Evolutionary conservation across 1,140 invertebrate genomes (phyloP).

Genomic region (Drosophila jambulina): DNA sequence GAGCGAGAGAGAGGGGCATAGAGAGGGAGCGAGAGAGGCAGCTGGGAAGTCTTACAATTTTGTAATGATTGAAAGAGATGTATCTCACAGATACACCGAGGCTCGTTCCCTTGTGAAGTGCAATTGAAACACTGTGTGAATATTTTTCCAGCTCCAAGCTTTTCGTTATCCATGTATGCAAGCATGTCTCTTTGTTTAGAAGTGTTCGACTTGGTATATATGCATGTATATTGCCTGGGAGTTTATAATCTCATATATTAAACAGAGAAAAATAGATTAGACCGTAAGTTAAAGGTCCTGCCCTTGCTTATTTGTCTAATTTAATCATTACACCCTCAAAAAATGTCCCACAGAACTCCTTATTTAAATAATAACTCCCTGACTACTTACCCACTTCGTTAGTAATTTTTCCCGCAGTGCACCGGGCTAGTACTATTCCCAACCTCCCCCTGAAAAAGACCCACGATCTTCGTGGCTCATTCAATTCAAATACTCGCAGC

Average conservation of each 20-base stretch:
- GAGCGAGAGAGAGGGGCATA: slow-evolving; percentile 4
- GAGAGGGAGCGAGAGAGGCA: slow-evolving; percentile 2
- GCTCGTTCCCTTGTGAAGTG: slow-evolving; percentile 62
- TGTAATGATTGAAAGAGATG: slow-evolving; percentile 50
- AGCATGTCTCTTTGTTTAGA: background rate
- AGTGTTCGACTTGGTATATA: slow-evolving; percentile 9
- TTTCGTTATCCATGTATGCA: slow-evolving; percentile 10
- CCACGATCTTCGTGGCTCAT: slow-evolving; percentile 63
- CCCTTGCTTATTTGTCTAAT: background rate
- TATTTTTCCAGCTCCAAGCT: slow-evolving; percentile 35
- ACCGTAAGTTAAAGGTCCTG: background rate
- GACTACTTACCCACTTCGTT: background rate
- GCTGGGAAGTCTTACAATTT: slow-evolving; percentile 60
- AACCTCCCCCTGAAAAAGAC: slow-evolving; percentile 37
- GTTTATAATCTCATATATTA: slow-evolving; percentile 43
- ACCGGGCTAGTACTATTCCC: slow-evolving; percentile 25
- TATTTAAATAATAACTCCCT: background rate
- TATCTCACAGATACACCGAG: slow-evolving; percentile 24
- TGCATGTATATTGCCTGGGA: slow-evolving; percentile 12
- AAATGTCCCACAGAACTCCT: background rate
- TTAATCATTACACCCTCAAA: background rate
- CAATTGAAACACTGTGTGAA: slow-evolving; percentile 57
- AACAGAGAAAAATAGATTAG: background rate
- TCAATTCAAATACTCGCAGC: slow-evolving; percentile 74
- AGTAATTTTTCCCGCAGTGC: slow-evolving; percentile 4